These are phyloP conservation scores for Sarcophaga bullata DNA, from an alignment of 1,140 invertebrate species.

Conservation along the genomic window DNA sequence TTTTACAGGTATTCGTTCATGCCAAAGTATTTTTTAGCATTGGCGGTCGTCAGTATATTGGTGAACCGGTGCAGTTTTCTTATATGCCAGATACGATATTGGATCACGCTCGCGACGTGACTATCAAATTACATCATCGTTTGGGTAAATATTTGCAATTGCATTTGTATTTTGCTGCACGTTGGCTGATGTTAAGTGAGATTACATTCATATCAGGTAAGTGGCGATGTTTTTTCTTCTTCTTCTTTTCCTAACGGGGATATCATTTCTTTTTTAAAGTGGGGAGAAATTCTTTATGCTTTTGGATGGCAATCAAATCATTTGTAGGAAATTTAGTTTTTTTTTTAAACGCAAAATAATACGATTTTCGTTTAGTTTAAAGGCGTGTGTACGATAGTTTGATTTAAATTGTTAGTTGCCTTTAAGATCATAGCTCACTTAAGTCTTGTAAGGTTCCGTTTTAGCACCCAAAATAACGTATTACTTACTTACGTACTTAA, in stretches of 20 bases:
- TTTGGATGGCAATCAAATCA: too few species aligned
- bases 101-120: conserved; percentile 85
- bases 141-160: conserved; percentile 81
- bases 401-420: too few species aligned
- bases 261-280: not conserved
- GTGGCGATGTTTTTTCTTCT: conserved; percentile 47
- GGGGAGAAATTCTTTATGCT: too few species aligned
- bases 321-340: too few species aligned
- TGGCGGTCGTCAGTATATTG: conserved; percentile 76
- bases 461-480: too few species aligned
- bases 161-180: conserved; percentile 83
- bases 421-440: too few species aligned
- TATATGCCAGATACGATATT: conserved; percentile 84
- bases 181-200: conserved; percentile 91
- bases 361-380: too few species aligned
- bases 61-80: conserved; percentile 69
- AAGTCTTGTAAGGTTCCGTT: too few species aligned
- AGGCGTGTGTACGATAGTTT: too few species aligned
- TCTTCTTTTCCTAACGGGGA: not conserved
- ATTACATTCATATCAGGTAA: conserved; percentile 83
- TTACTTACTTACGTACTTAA: too few species aligned
- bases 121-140: conserved; percentile 82
- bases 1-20: conserved; percentile 74
- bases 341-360: too few species aligned
- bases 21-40: conserved; percentile 80